Evolutionary conservation across 1,140 invertebrate genomes (phyloP), one percentile per base, ranked within the genome.

Genomic region (Anadara kagoshimensis): DNA sequence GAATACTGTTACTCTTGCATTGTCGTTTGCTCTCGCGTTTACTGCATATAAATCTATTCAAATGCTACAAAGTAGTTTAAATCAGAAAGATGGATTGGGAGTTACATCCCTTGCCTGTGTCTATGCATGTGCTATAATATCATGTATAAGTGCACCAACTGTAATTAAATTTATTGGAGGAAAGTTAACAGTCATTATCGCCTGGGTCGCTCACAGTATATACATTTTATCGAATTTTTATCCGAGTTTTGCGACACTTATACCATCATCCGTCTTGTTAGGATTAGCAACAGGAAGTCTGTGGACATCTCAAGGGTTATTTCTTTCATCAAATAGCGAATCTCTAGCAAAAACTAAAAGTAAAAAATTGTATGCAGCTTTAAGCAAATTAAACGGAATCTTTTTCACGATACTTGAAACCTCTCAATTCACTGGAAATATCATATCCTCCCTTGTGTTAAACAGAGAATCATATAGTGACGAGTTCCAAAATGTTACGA

Each of bases 11-110:
- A 53, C 75, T 1, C 43, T 82, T 18, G 78, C 75, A 2, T 11
- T 77, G 16, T 63, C 71, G 16, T 79, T 80, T 58, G 51, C 69
- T 10, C 49, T 71, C 47, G 76, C 82, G 11, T 84, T 80, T 73
- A 83, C 78, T 12, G 76, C 84, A 18, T 84, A 80, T 64, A 56
- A 83, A n/a, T 73, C 81, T 11, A 69, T 84, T 49, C 78, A 81
- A 59, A 85, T 84, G 63, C 80, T 85, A 1, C 84, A 85, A 75
- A 85, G 84, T 68, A 84, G 83, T 62, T 58, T 85, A n/a, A 81
- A 84, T 68, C 70, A 81, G 58, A 77, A 76, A 47, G 73, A 26
- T 18, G 76, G 73, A 20, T 62, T 78, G 5, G 76, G 78, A 11
- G 57, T 73, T 10, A 62, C 58, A 8, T 75, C 73, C 7, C 69